Base-by-base conservation (phyloP, 2,888 invertebrate species). In the Drosophila suboccidentalis region DNA sequence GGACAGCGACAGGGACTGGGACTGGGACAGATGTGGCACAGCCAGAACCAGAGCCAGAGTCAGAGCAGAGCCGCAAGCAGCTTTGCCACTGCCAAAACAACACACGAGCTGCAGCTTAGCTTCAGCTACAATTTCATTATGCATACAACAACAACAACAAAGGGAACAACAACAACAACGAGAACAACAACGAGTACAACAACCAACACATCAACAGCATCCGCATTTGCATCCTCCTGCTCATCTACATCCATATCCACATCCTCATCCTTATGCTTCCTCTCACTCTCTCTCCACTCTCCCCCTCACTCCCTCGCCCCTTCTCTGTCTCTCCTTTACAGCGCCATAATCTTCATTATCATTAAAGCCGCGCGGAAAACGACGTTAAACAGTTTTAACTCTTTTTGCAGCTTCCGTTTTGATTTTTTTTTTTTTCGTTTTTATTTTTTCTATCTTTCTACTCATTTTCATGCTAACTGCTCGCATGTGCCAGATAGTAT, bases 341-440 rank as follows among this genome's bases (percentile, higher is more conserved):
- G 71, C 68, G 51, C 53, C 82, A 89, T 87, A 78, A 84, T 87
- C 84, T 84, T 87, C 89, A 84, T 84, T 87, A 84, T 87, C 84
- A 84, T 89, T 84, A 84, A 86, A 87, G 78, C 67, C 59, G 77
- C 61, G 74, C 75, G 70, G 71, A 61, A 81, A 83, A 70, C 87
- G 65, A 63, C 77, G 82, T 80, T 85, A 82, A 87, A 80, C 80
- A 60, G 80, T 79, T 84, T 84, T 72, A 89, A 80, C 68, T 71
- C 57, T 80, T 71, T 71, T 80, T 63, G 47, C 53, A 43, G 68
- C 87, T 83, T 83, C 82, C 87, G 85, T 72, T 84, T 79, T 71
- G 61, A 49, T 60, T 54, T 34, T 36, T 29, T 60, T 54, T 29
- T 32, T 22, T 17, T 22, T 47, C n/a, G 32, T 19, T 19, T 41